Conservation (phyloP, 2,113 vertebrate species). For the Machaerirhynchus nigripectus region DNA sequence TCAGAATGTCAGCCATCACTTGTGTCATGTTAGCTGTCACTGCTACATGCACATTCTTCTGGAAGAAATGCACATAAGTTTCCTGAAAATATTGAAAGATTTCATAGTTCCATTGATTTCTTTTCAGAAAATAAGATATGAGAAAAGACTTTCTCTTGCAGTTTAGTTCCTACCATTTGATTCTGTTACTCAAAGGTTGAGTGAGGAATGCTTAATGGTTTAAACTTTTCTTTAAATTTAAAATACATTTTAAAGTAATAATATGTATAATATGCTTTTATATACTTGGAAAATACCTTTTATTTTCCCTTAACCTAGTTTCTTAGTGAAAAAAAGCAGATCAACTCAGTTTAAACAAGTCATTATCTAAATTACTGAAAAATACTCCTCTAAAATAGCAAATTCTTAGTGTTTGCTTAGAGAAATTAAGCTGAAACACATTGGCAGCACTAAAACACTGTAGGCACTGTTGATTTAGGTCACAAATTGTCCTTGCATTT, state of each 20-base stretch:
- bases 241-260: not conserved
- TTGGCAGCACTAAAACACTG: not conserved
- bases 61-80: not conserved
- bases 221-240: not conserved
- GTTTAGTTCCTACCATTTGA: not conserved
- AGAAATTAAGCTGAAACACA: not conserved
- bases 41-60: not conserved
- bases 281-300: not conserved
- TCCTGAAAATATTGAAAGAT: not conserved
- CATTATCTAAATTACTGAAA: not conserved
- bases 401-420: not conserved
- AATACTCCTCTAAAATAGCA: not conserved
- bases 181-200: not conserved
- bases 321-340: not conserved
- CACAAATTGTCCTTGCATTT: not conserved
- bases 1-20: not conserved
- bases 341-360: not conserved
- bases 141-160: not conserved
- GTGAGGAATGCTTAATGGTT: not conserved
- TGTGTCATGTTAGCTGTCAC: not conserved
- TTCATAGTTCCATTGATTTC: not conserved
- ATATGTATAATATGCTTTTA: not conserved
- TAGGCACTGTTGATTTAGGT: not conserved
- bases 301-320: not conserved
- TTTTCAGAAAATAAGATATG: not conserved